Conservation (phyloP, 2,797 vertebrate genomes). For the Liparis tanakae region DNA sequence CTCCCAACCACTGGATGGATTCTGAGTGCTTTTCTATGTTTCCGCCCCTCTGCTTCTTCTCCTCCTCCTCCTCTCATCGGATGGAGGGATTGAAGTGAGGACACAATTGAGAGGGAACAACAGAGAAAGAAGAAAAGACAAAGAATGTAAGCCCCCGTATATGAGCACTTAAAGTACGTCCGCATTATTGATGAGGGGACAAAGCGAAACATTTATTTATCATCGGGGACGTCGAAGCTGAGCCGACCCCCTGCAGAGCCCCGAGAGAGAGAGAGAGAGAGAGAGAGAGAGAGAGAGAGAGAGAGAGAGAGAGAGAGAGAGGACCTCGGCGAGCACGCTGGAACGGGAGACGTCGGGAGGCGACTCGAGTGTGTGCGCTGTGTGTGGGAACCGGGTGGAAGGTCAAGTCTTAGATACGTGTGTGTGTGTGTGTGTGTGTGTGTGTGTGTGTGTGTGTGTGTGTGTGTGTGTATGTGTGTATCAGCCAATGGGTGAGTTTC, state of each 20-base stretch:
- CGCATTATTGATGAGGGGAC: slow-evolving; percentile 93
- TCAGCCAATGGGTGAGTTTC: slow-evolving; percentile 62
- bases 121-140: slow-evolving; percentile 51
- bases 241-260: slow-evolving; percentile 64
- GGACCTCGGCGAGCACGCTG: slow-evolving; percentile 30
- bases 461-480: slow-evolving; percentile 51
- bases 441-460: slow-evolving; percentile 51
- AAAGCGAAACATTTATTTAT: slow-evolving; percentile 93
- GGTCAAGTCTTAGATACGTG: slow-evolving; percentile 64
- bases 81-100: slow-evolving; percentile 47
- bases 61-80: slow-evolving; percentile 44
- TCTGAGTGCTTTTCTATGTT: slow-evolving; percentile 71
- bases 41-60: slow-evolving; percentile 24
- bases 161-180: slow-evolving; percentile 87
- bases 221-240: slow-evolving; percentile 63
- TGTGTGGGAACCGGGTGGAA: slow-evolving; percentile 56
- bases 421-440: slow-evolving; percentile 42
- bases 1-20: slow-evolving; percentile 41
- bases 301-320: slow-evolving; percentile 31
- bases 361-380: slow-evolving; percentile 44
- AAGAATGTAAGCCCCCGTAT: slow-evolving; percentile 81
- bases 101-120: slow-evolving; percentile 51
- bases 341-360: slow-evolving; percentile 53
- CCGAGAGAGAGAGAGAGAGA: slow-evolving; percentile 30
- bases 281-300: slow-evolving; percentile 33